Percentiles rank a stretch among this genome's conserved stretches.
phyloP scores from a whole-genome alignment of 2,797 vertebrate genomes.

The Novumbra hubbsi region DNA sequence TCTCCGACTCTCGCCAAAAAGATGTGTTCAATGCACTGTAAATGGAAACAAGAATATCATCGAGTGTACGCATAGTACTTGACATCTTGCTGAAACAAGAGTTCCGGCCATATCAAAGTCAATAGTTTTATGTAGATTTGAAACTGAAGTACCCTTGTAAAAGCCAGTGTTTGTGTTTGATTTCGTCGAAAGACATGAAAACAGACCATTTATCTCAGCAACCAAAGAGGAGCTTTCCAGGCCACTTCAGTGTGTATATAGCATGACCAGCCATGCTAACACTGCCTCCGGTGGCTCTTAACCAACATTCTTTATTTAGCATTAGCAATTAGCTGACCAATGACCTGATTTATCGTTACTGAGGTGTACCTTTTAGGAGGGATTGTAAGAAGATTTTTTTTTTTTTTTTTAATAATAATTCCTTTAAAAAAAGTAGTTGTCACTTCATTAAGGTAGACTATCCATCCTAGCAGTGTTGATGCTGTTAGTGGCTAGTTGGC shows the following conservation, averaged over 20 bases:
- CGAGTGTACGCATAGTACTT: constrained; percentile 19
- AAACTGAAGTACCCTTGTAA: constrained; percentile 19
- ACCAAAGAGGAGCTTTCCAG: constrained; percentile 62
- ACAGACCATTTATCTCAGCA: constrained; percentile 32
- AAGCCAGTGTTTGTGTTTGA: constrained; percentile 16
- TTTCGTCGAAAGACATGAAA: constrained; percentile 31
- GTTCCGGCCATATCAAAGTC: constrained; percentile 12
- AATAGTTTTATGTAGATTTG: constrained; percentile 13
- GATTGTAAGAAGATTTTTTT: constrained; percentile 53
- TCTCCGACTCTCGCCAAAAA: constrained; percentile 27
- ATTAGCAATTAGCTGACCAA: constrained; percentile 24
- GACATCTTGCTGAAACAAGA: constrained; percentile 23
- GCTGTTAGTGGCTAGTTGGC: constrained; percentile 37
- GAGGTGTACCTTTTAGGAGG: constrained; percentile 28
- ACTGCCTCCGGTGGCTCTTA: constrained; percentile 18
- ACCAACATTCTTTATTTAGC: constrained; percentile 36
- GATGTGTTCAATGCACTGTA: constrained; percentile 48
- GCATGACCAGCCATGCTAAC: neutral
- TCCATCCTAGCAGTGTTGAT: constrained; percentile 32
- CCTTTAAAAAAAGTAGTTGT: no score
- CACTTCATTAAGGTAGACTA: constrained; percentile 35
- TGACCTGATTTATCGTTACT: constrained; percentile 16
- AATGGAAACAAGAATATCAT: constrained; percentile 8
- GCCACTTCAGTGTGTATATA: constrained; percentile 8
- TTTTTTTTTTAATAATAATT: no score